Percentiles rank a stretch among this genome's conserved stretches.
phyloP scores from a whole-genome alignment of 2,888 invertebrate species.

The Rhingia rostrata region DNA sequence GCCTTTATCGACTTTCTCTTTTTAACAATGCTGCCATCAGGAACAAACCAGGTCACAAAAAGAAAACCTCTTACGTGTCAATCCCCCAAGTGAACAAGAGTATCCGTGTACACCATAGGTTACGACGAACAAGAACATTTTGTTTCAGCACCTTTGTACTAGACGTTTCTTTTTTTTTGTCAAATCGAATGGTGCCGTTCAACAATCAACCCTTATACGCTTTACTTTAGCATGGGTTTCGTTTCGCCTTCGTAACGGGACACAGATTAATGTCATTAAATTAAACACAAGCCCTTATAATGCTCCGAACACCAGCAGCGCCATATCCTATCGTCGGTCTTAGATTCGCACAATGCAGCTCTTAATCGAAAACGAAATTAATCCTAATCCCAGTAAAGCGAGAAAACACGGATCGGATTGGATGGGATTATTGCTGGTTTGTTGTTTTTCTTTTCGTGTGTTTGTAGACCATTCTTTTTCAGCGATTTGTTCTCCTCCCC shows the following conservation, averaged over 20 bases:
- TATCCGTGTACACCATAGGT: background rate
- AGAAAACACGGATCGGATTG: constrained; percentile 47
- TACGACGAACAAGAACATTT: constrained; percentile 11
- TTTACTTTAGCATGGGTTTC: background rate
- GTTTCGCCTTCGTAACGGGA: constrained; percentile 31
- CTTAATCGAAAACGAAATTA: constrained; percentile 67
- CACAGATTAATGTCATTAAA: constrained; percentile 72
- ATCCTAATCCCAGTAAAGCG: constrained; percentile 68
- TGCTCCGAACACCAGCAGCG: constrained; percentile 21
- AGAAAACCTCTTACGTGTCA: constrained; percentile 23
- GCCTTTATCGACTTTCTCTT: constrained; percentile 16
- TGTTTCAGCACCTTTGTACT: constrained; percentile 43
- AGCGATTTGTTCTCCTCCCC: constrained; percentile 4
- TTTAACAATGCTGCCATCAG: background rate
- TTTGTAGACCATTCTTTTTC: background rate
- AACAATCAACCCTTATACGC: constrained; percentile 58
- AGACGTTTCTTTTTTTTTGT: constrained; percentile 63
- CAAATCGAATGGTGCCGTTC: constrained; percentile 50
- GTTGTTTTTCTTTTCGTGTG: background rate
- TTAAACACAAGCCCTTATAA: constrained; percentile 69
- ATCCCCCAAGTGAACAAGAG: background rate
- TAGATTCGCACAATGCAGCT: constrained; percentile 38
- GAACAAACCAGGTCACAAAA: constrained; percentile 49
- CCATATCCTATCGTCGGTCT: constrained; percentile 11
- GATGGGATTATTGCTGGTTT: constrained; percentile 5